These are phyloP conservation scores for Sphinx pinastri DNA, from an alignment of 2,888 invertebrate genomes.

Conservation along the genomic window DNA sequence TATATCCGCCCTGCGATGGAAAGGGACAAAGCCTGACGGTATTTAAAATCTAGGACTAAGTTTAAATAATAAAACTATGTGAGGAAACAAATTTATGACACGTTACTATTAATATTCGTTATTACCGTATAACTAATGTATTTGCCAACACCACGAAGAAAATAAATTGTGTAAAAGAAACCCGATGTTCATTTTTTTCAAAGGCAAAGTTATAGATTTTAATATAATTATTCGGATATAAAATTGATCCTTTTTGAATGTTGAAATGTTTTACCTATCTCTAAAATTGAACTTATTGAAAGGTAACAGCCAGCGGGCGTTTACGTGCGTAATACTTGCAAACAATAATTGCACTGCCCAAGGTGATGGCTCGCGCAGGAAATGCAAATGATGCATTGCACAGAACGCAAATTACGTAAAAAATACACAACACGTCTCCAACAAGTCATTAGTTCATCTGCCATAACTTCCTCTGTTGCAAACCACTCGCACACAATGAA, in stretches of 20 bases:
- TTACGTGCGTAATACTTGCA: conserved; percentile 42
- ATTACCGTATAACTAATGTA: no score
- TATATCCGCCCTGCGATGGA: background rate
- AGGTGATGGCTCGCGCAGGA: conserved; percentile 34
- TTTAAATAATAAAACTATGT: no score
- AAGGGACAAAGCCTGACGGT: background rate
- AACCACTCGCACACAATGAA: background rate
- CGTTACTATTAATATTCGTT: no score
- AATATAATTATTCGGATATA: no score
- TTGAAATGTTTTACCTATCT: conserved; percentile 36
- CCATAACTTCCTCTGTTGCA: conserved; percentile 20
- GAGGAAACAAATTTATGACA: no score
- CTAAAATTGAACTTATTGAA: conserved; percentile 34
- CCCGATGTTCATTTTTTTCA: no score
- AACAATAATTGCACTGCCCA: conserved; percentile 43
- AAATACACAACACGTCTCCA: conserved; percentile 29
- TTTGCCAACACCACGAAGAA: no score
- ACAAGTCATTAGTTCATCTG: conserved; percentile 18
- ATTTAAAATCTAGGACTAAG: no score
- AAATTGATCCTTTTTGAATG: no score
- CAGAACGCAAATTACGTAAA: conserved; percentile 37
- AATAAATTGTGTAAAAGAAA: no score
- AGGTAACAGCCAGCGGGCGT: conserved; percentile 35
- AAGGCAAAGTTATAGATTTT: no score
- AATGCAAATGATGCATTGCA: conserved; percentile 39